Base-by-base conservation (phyloP, 2,888 invertebrate species). In the Drosophila percnosoma region DNA sequence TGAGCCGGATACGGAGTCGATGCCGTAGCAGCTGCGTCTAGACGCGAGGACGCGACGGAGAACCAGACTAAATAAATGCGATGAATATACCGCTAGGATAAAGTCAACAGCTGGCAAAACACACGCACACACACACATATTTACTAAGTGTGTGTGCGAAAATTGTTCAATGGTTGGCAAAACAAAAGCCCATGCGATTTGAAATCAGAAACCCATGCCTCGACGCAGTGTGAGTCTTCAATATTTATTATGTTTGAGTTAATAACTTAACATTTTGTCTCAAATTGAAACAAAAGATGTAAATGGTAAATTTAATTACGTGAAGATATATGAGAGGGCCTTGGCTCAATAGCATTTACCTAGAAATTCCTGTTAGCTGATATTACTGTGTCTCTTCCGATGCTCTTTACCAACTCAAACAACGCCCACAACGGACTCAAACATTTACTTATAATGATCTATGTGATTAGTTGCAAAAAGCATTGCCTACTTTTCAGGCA, bases 381-480 rank as follows among this genome's bases (percentile, higher is more conserved):
- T 51, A n/a, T 21, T 38, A 24, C 69, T 36, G 29, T 27, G 31
- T 45, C 27, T 40, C 6, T 11, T n/a, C 52, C n/a, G 71, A 48
- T 73, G 73, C 59, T 66, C 51, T 60, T 70, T 63, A 45, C 64
- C 54, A 72, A 51, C 68, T 63, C 64, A 72, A 78, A 79, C 65
- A 82, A 67, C 61, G 61, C 65, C 71, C 36, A 31, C 62, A 45
- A 24, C 11, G 24, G 33, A 59, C 53, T 54, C 81, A 83, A 85
- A 87, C 75, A 85, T 85, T 85, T 83, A 65, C 86, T 72, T 71
- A 64, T 73, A 85, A 85, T 87, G 87, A 85, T 85, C 82, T 83
- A 87, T 87, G 82, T 72, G 74, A 72, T 67, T 70, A 73, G 79
- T 73, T 81, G 70, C 55, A 70, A 81, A 76, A 71, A 73, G 76